Conservation (phyloP, 2,888 invertebrate genomes). For the Pheosia gnoma region DNA sequence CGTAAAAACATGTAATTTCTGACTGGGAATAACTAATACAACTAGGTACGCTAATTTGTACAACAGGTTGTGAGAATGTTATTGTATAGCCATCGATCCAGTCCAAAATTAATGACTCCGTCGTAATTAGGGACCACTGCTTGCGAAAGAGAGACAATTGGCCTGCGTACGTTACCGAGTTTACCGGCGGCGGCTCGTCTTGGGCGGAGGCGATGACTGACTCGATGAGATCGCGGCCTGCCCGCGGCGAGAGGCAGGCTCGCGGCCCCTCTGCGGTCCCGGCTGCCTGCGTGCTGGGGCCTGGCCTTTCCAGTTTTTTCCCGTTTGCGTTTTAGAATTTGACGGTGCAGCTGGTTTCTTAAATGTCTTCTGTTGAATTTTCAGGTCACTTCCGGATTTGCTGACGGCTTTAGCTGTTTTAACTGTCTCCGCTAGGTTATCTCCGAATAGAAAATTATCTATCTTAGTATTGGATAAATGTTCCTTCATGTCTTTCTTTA, state of each 20-base stretch:
- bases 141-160: background rate
- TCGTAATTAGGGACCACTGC: background rate
- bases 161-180: background rate
- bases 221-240: background rate
- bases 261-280: background rate
- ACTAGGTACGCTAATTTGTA: background rate
- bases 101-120: background rate
- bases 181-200: background rate
- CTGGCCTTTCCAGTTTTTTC: background rate
- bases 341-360: background rate
- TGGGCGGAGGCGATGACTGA: background rate
- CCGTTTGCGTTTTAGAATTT: background rate
- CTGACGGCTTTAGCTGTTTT: background rate
- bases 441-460: background rate
- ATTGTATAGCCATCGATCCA: background rate
- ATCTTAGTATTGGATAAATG: background rate
- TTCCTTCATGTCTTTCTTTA: conserved; percentile 1
- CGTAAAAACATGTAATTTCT: background rate
- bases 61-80: background rate
- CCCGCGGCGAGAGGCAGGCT: background rate
- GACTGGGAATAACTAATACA: background rate
- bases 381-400: background rate
- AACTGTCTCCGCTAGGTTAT: background rate
- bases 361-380: background rate
- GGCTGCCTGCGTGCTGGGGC: too few species aligned